Conservation (phyloP, 2,797 vertebrate species). For the Zalophus californianus region DNA sequence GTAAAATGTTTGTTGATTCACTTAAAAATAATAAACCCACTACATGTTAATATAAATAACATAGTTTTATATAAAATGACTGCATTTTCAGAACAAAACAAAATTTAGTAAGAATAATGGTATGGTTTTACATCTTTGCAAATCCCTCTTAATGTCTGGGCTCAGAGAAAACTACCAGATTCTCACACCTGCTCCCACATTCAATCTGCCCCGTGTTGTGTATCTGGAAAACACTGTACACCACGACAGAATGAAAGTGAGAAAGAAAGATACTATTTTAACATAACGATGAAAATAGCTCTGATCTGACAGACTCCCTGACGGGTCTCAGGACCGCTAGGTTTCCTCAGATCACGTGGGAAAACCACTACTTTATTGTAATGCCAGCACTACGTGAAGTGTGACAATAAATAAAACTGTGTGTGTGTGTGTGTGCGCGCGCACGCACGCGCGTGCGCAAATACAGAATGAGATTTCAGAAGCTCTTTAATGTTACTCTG, state of each 20-base stretch:
- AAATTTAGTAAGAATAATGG: constrained; percentile 40
- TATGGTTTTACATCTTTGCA: constrained; percentile 41
- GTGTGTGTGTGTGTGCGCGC: background rate
- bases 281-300: background rate
- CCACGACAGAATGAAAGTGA: background rate
- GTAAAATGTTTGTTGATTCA: background rate
- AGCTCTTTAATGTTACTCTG: background rate
- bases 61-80: constrained; percentile 43
- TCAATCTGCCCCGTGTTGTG: background rate
- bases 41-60: constrained; percentile 34
- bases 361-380: background rate
- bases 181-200: background rate
- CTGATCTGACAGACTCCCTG: background rate
- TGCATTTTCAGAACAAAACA: constrained; percentile 53
- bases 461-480: background rate
- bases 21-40: constrained; percentile 48
- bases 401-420: background rate
- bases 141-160: background rate
- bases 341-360: background rate
- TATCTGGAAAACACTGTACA: background rate
- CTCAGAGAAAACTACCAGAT: background rate
- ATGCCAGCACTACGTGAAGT: background rate
- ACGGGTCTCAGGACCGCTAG: background rate
- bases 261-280: background rate
- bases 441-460: too few species aligned